Base-by-base conservation (phyloP, 2,888 invertebrate genomes). In the Dicyrtoma fusca region DNA sequence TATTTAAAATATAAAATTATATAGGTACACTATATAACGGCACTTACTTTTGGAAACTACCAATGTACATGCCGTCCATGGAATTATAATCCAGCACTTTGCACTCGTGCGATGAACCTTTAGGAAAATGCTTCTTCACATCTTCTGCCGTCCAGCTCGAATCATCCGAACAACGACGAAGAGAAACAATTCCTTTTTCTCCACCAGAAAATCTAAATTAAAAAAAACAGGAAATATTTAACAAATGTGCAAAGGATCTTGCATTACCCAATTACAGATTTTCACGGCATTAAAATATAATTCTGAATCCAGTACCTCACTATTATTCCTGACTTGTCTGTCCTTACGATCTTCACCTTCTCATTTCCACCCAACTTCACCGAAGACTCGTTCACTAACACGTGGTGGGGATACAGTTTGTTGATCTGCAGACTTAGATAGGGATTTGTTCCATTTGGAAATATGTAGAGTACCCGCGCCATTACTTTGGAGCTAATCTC, bases 41-140 rank as follows among this genome's bases (percentile, higher is more conserved):
- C n/a, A 44, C 73, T 69, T 69, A 76, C 77, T 72, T 62, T 73
- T 75, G 74, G 21, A 77, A 73, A 19, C 74, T 72, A 14, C 70
- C 51, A 17, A 77, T 61, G 42, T 69, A 79, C 5, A 77, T 49
- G 5, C 34, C 19, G 21, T 79, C 79, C 69, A 76, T 63, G 1
- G 59, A 66, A 59, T 73, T 69, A 45, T 74, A 75, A n/a, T 75
- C 70, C 19, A 74, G 4, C 1, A 79, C 66, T 13, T 74, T 62
- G 45, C 77, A 76, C 0, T 59, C 47, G 49, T 77, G 77, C 4
- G 44, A 55, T 11, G 75, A 71, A 2, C 69, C 74, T 21, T 62
- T 21, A 13, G 76, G 61, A 55, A 75, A 79, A 13, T 68, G 49
- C 34, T 73, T 72, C 6, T 64, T 65, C 2, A 76, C 72, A n/a